phyloP scores from a whole-genome alignment of 1,140 invertebrate species.

The Drosophila ogumai region DNA sequence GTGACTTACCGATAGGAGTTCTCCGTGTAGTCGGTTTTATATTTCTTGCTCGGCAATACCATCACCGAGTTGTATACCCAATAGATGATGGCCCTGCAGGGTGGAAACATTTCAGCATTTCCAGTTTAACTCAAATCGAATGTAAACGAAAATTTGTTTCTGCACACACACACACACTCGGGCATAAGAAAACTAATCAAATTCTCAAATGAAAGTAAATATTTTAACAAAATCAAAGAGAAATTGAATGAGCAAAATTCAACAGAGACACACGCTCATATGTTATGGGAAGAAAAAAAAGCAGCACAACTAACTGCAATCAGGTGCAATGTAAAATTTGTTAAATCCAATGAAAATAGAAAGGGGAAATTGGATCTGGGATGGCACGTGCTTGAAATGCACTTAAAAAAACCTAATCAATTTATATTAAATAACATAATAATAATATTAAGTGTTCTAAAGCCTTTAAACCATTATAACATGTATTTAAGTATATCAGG shows the following conservation, averaged over 20 bases:
- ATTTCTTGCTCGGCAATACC: conserved; percentile 93
- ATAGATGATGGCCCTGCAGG: conserved; percentile 92
- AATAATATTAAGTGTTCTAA: background rate
- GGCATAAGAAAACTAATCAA: conserved; percentile 49
- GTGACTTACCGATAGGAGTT: conserved; percentile 89
- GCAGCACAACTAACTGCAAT: conserved; percentile 27
- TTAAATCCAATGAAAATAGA: conserved; percentile 9
- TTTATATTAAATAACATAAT: background rate
- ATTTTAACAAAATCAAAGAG: conserved; percentile 61
- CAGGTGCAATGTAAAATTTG: conserved; percentile 17
- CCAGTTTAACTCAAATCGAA: conserved; percentile 40
- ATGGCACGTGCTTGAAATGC: background rate
- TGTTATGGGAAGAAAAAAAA: background rate
- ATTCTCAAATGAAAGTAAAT: conserved; percentile 60
- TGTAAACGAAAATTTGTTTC: conserved; percentile 42
- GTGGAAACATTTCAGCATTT: conserved; percentile 22
- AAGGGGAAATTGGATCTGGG: background rate
- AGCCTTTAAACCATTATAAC: too few relatives aligned
- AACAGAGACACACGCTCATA: conserved; percentile 13
- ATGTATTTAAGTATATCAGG: too few relatives aligned
- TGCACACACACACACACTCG: background rate
- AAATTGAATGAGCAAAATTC: conserved; percentile 30
- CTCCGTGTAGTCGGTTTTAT: conserved; percentile 91
- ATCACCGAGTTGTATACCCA: conserved; percentile 95
- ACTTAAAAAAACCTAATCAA: background rate